Base-by-base conservation (phyloP, 2,113 vertebrate species). In the Verasper variegatus region DNA sequence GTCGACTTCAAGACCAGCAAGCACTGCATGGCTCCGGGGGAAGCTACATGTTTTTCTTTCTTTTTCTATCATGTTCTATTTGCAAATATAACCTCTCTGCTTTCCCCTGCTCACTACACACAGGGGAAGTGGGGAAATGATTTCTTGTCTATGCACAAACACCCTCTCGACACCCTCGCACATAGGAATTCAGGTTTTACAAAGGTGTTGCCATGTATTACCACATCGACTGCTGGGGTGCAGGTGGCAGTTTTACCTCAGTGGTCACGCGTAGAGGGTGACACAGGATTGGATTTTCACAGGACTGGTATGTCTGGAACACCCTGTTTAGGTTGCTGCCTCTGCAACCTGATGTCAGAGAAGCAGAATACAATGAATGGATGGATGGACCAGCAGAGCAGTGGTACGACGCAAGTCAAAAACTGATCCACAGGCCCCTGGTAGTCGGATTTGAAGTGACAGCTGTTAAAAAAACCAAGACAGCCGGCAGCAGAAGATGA, bases 21-120 rank as follows among this genome's bases (percentile, higher is more conserved):
- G 20, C 8, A 26, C 13, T 23, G 66, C 24, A 24, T 24, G 24
- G 24, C 69, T 71, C 49, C 1, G 1, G 42, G 51, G 51, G 37
- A 10, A 26, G 20, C 24, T 12, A 4, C 9, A 31, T 31, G 2
- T 26, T 35, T 52, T 17, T 67, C 20, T 63, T 62, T 45, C 49
- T 17, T 61, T 42, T 31, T 69, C 20, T 9, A 49, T 74, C 45
- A 31, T 45, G 78, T 67, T 75, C 14, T 35, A 52, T 68, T 67
- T 83, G 67, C 47, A 77, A 56, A 74, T 62, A 67, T 54, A 71
- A 67, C 60, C 31, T 35, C 20, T 51, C 27, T 17, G 51, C 20
- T 11, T 3, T 37, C 8, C 18, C 18, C 14, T 27, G 35, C 24
- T 55, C 65, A 27, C 17, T 24, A 2, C 51, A n/a, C 51, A 27